Conservation (phyloP, 2,113 vertebrate genomes). For the Hucho hucho region DNA sequence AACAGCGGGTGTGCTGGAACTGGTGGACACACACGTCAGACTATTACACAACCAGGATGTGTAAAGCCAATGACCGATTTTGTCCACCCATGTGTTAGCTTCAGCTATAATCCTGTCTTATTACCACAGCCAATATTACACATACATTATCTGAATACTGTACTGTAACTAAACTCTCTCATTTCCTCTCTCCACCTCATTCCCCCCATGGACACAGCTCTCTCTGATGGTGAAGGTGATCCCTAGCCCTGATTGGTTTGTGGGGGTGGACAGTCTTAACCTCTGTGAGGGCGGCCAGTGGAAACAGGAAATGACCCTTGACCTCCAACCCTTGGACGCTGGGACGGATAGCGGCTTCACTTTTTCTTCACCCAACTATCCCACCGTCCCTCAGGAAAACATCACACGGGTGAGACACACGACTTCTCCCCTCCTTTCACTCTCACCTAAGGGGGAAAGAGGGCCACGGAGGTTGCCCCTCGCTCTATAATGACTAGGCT, state of each 20-base stretch:
- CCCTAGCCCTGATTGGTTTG: conserved; percentile 81
- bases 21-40: not conserved
- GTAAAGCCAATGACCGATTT: conserved; percentile 31
- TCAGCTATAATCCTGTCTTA: not conserved
- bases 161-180: conserved; percentile 4
- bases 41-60: not conserved
- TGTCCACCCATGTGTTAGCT: not conserved
- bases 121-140: not conserved
- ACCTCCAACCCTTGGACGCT: conserved; percentile 76
- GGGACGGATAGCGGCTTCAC: conserved; percentile 81
- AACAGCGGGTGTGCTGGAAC: conserved; percentile 27
- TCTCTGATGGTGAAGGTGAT: conserved; percentile 79
- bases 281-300: conserved; percentile 72
- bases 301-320: conserved; percentile 74
- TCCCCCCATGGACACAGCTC: conserved; percentile 55
- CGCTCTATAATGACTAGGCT: no score
- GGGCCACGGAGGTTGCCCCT: not conserved
- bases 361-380: conserved; percentile 80
- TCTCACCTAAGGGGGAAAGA: not conserved
- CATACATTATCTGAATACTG: not conserved
- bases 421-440: not conserved
- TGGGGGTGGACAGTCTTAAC: conserved; percentile 73
- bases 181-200: not conserved
- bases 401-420: conserved; percentile 65
- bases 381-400: conserved; percentile 72